A percentile compares a stretch with the other conserved stretches of the same genome.
phyloP scores from a whole-genome alignment of 2,797 vertebrate species.

The Varecia variegata region DNA sequence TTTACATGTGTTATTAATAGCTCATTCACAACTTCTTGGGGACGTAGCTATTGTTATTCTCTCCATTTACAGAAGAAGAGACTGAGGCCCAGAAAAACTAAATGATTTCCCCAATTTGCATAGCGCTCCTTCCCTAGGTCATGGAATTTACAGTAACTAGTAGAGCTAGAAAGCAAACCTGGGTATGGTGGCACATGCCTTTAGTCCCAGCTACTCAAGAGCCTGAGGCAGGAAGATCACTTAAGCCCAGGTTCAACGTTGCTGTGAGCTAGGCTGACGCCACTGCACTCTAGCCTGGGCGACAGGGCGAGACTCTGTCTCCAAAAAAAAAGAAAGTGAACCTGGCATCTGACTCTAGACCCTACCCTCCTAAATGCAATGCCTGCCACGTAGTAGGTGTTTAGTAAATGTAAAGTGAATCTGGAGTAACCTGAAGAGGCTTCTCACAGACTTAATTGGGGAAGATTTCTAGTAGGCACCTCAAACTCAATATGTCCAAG shows the following conservation, averaged over 20 bases:
- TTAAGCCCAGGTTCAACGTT: no score
- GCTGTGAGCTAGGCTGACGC: no score
- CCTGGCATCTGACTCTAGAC: not conserved
- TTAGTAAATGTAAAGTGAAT: not conserved
- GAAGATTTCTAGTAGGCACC: not conserved
- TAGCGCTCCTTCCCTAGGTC: not conserved
- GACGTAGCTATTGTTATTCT: not conserved
- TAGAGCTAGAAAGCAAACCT: not conserved
- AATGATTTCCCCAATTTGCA: not conserved
- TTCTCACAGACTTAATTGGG: not conserved
- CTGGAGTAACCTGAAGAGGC: not conserved
- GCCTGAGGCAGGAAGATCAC: no score
- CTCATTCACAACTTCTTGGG: not conserved
- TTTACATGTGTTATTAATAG: not conserved
- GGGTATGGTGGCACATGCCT: no score
- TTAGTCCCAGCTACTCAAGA: no score
- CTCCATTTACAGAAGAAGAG: constrained; percentile 17
- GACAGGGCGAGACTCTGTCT: no score
- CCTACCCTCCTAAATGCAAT: not conserved
- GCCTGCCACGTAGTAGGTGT: not conserved
- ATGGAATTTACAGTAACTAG: not conserved
- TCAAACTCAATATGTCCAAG: not conserved
- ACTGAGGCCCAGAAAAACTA: not conserved
- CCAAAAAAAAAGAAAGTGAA: not conserved
- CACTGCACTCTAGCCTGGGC: no score